phyloP scores from a whole-genome alignment of 2,888 invertebrate genomes.

The Drosophila longiperda region DNA sequence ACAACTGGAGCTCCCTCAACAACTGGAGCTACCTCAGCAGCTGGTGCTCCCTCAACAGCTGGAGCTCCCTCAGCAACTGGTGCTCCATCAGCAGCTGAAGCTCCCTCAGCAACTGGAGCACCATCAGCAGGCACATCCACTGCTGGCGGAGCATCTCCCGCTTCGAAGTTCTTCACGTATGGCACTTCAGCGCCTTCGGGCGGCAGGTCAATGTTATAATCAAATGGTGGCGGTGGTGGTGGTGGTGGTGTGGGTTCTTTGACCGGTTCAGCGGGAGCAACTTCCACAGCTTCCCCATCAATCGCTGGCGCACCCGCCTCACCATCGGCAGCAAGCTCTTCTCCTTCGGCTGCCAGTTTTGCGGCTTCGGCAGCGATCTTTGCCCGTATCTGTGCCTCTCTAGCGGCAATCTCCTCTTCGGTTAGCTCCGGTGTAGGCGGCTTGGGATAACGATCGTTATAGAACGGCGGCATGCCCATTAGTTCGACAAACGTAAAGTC shows the following conservation, averaged over 20 bases:
- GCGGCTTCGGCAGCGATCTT: constrained; percentile 55
- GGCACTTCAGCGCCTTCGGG: constrained; percentile 85
- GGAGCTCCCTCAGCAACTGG: constrained; percentile 32
- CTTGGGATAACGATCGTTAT: constrained; percentile 84
- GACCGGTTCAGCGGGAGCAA: constrained; percentile 56
- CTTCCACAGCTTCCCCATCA: constrained; percentile 49
- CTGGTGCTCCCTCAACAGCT: constrained; percentile 45
- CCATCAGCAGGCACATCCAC: constrained; percentile 45
- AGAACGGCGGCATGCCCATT: constrained; percentile 87
- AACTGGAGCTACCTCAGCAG: constrained; percentile 60
- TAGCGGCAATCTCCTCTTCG: constrained; percentile 83
- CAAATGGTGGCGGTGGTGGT: constrained; percentile 85
- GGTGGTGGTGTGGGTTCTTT: constrained; percentile 80
- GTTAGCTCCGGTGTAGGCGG: constrained; percentile 85
- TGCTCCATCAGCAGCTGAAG: constrained; percentile 39
- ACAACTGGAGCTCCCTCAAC: constrained; percentile 6
- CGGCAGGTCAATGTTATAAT: constrained; percentile 84
- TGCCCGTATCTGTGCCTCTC: constrained; percentile 65
- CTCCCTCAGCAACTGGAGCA: constrained; percentile 48
- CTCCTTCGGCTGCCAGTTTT: constrained; percentile 39
- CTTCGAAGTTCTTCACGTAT: constrained; percentile 84
- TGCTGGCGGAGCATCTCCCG: constrained; percentile 59
- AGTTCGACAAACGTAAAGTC: constrained; percentile 96
- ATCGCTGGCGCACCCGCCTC: constrained; percentile 71
- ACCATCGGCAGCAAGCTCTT: constrained; percentile 45